Base-by-base conservation (phyloP, 1,140 invertebrate species). In the Trichonephila inaurata region DNA sequence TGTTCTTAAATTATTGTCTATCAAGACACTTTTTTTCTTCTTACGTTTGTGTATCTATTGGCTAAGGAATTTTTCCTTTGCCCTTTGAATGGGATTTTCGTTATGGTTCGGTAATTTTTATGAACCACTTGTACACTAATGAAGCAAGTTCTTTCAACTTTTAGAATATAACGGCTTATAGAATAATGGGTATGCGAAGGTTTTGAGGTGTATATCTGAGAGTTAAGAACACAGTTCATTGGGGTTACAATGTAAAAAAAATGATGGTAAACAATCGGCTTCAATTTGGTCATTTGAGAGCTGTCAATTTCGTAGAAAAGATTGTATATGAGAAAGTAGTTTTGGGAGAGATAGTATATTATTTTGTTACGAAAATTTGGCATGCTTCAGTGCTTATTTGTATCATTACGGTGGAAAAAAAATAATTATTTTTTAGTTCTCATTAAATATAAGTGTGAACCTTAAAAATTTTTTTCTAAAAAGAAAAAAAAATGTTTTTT, bases 41-140 rank as follows among this genome's bases (percentile, higher is more conserved):
- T 8, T 85, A 16, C 12, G 18, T 40, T 5, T 14, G 4, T 77
- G 3, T 19, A 77, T 40, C 18, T 28, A 77, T 40, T 77, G 18
- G 33, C 28, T 7, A 2, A 61, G 60, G 51, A 60, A 58, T 7
- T 85, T 85, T 85, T 85, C 18, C 8, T 85, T 85, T 28, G 40
- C 21, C 24, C 51, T 60, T 61, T 61, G 83, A 85, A 51, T 85
- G 40, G 51, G 24, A 61, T 28, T 85, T n/a, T 16, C 21, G 83
- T n/a, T 85, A 60, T 21, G 83, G n/a, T 60, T 61, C 83, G 28
- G 51, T 85, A 85, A 28, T 16, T 85, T 85, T 85, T 85, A 85
- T 61, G 83, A 85, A 85, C 51, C 83, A 85, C 14, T 85, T 28
- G 83, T 85, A 85, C 44, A 61, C 51, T 85, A 85, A 85, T 85